phyloP scores from a whole-genome alignment of 2,113 vertebrate genomes.

The Motacilla alba region DNA sequence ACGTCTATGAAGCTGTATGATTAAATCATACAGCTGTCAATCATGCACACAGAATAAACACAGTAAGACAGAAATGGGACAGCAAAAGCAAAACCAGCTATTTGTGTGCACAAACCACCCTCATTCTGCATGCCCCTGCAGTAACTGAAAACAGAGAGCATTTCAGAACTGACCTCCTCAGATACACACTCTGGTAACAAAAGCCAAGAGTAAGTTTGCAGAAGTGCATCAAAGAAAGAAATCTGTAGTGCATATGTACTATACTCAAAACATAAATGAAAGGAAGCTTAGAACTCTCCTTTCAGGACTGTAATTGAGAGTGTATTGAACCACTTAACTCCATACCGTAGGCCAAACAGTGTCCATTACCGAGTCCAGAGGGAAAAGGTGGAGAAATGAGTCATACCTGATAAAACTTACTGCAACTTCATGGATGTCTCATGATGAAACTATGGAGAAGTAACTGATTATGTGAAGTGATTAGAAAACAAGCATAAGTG shows the following conservation, averaged over 20 bases:
- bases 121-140: neutral
- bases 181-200: neutral
- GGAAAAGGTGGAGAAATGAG: neutral
- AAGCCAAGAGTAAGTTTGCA: neutral
- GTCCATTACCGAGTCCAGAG: fast-evolving
- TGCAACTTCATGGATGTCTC: conserved; percentile 2
- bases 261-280: neutral
- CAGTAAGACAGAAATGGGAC: neutral
- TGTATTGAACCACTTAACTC: neutral
- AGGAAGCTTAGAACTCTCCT: neutral
- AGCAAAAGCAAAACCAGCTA: neutral
- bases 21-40: neutral
- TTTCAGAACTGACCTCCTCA: neutral
- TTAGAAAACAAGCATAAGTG: neutral
- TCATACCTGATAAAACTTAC: conserved; percentile 14
- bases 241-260: neutral
- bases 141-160: neutral
- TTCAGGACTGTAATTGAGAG: neutral
- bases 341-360: fast-evolving
- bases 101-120: neutral
- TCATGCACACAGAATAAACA: neutral
- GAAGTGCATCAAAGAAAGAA: neutral
- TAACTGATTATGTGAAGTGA: neutral
- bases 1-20: neutral
- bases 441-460: conserved; percentile 34